Percentiles rank a stretch among this genome's conserved stretches.
Conservation (phyloP, 2,797 vertebrate species). For the Fratercula arctica region DNA sequence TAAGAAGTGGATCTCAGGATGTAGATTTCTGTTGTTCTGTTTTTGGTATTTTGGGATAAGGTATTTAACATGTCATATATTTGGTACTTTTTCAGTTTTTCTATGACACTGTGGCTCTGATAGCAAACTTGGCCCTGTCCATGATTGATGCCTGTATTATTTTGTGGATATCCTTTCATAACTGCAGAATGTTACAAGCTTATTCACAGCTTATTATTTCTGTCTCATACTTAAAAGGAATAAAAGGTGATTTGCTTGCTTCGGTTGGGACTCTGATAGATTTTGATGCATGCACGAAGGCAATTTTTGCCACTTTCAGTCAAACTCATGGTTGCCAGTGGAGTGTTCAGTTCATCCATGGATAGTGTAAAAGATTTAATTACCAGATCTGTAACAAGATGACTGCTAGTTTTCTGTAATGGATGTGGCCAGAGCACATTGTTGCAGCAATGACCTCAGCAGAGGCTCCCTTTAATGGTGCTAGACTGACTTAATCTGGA, state of each 20-base stretch:
- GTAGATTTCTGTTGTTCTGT: not conserved
- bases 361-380: not conserved
- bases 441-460: not conserved
- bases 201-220: not conserved
- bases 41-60: not conserved
- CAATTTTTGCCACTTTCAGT: not conserved
- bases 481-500: not conserved
- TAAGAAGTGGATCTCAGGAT: not conserved
- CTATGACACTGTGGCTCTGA: constrained; percentile 83
- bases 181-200: not conserved
- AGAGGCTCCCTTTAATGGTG: not conserved
- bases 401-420: not conserved
- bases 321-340: not conserved
- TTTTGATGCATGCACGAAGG: not conserved
- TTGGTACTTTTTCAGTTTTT: constrained; percentile 83
- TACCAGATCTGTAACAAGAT: not conserved
- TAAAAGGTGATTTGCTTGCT: not conserved
- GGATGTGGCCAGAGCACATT: not conserved
- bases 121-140: constrained; percentile 90
- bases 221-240: not conserved
- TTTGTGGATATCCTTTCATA: constrained; percentile 97
- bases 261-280: not conserved
- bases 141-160: constrained; percentile 94
- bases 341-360: not conserved
- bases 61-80: constrained; percentile 38